These are phyloP conservation scores for Rutpela maculata DNA, from an alignment of 2,888 invertebrate species.

Conservation along the genomic window DNA sequence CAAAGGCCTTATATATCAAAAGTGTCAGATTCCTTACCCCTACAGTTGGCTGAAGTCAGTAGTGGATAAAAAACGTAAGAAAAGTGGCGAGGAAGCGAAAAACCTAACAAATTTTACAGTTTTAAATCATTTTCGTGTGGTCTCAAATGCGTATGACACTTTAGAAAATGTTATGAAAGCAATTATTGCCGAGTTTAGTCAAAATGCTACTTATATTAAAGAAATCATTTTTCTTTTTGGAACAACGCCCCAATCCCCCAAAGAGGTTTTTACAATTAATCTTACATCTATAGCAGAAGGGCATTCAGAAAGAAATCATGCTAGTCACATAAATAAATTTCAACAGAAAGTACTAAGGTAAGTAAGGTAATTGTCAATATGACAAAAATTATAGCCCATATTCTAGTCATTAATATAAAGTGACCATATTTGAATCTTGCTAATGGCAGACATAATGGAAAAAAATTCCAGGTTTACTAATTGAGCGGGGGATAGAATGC, in stretches of 20 bases:
- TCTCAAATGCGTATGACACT: conserved; percentile 65
- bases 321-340: conserved; percentile 60
- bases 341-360: conserved; percentile 68
- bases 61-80: conserved; percentile 63
- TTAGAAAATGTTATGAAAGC: conserved; percentile 64
- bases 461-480: too few species aligned
- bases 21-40: conserved; percentile 73
- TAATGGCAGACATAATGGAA: too few species aligned
- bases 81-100: conserved; percentile 35
- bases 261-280: conserved; percentile 65
- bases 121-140: conserved; percentile 63
- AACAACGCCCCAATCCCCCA: conserved; percentile 64
- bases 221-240: conserved; percentile 68
- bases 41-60: conserved; percentile 66
- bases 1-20: conserved; percentile 77
- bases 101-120: conserved; percentile 59
- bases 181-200: conserved; percentile 63
- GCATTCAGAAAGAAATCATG: conserved; percentile 67
- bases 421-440: too few species aligned
- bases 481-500: too few species aligned
- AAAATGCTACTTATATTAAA: conserved; percentile 56
- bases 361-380: too few species aligned
- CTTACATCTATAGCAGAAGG: conserved; percentile 59
- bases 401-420: too few species aligned
- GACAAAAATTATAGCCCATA: too few species aligned